phyloP scores from a whole-genome alignment of 2,113 vertebrate species.

The Ahaetulla prasina region DNA sequence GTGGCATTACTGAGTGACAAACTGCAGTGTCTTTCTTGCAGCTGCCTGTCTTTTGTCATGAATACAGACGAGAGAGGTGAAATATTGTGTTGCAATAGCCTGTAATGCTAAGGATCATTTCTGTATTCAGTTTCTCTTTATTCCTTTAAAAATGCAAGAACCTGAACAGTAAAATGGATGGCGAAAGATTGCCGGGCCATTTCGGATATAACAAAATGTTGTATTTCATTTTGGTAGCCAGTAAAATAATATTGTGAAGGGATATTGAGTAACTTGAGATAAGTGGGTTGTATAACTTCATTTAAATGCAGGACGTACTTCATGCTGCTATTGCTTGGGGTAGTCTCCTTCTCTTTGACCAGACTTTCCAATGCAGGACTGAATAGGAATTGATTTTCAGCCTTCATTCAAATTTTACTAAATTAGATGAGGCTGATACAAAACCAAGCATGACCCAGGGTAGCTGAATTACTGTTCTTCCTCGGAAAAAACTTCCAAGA shows the following conservation, averaged over 20 bases:
- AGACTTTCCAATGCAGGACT: neutral
- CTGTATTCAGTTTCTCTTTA: neutral
- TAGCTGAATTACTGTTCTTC: neutral
- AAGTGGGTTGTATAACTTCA: rapidly evolving
- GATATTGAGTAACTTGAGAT: neutral
- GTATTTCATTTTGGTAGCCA: neutral
- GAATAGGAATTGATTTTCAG: neutral
- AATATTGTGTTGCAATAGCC: constrained; percentile 7
- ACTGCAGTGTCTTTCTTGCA: constrained; percentile 10
- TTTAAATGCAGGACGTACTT: neutral
- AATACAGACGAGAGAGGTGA: neutral
- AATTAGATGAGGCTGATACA: neutral
- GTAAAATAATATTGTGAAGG: neutral
- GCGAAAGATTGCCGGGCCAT: neutral
- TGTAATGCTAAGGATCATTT: neutral
- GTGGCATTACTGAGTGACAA: neutral
- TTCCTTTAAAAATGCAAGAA: neutral
- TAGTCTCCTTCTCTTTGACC: neutral
- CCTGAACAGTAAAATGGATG: neutral
- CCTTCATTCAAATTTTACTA: neutral
- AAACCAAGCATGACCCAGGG: neutral
- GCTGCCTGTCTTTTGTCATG: constrained; percentile 2
- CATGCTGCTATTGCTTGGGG: neutral
- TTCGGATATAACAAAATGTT: neutral
- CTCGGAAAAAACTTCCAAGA: neutral